A percentile compares a stretch with the other conserved stretches of the same genome.
phyloP scores from a whole-genome alignment of 2,113 vertebrate species.

The Ptilorrhoa leucosticta region DNA sequence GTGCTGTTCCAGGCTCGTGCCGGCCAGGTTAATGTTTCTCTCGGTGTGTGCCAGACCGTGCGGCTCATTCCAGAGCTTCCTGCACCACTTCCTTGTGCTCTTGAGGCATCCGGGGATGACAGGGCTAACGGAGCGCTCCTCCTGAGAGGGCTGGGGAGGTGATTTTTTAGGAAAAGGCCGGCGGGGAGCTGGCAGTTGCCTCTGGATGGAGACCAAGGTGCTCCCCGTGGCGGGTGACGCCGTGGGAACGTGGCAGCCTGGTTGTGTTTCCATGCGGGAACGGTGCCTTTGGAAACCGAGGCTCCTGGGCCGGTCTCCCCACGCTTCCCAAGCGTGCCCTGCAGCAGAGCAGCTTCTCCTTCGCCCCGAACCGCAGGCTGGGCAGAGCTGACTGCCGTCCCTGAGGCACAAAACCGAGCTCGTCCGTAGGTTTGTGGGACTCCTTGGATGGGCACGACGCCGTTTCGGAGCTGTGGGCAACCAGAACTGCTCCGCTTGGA shows the following conservation, averaged over 20 bases:
- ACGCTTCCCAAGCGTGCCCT: neutral
- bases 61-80: neutral
- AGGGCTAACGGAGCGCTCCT: neutral
- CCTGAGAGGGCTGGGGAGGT: neutral
- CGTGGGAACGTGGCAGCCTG: neutral
- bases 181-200: neutral
- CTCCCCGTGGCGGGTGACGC: neutral
- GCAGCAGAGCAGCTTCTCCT: neutral
- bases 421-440: accelerated
- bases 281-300: accelerated
- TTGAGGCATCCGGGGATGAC: neutral
- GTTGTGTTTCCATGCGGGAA: neutral
- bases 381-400: neutral
- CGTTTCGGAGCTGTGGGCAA: neutral
- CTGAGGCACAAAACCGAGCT: accelerated
- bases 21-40: neutral
- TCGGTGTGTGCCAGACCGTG: accelerated
- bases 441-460: neutral
- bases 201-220: accelerated
- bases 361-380: neutral
- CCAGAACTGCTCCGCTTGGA: neutral
- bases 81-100: accelerated
- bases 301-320: neutral
- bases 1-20: neutral
- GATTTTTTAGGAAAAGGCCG: neutral